A percentile compares a stretch with the other conserved stretches of the same genome.
phyloP scores from a whole-genome alignment of 2,113 vertebrate genomes.

The Rhinopomastus cyanomelas region DNA sequence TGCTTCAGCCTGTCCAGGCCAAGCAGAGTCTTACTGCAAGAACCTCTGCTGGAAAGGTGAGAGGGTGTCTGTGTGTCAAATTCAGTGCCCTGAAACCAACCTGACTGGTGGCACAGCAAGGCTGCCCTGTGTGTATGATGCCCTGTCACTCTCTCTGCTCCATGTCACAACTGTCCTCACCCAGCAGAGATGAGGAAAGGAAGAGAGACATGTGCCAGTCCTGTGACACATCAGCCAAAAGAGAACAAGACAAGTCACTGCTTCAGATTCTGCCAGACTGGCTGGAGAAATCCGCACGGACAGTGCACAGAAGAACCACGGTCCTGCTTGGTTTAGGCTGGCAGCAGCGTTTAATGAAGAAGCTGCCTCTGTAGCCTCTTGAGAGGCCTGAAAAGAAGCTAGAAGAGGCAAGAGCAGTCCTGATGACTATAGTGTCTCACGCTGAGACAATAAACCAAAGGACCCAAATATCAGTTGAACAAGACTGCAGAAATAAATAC shows the following conservation, averaged over 20 bases:
- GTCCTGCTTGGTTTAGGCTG: not conserved
- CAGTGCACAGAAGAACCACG: not conserved
- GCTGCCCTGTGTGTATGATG: not conserved
- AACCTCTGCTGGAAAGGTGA: not conserved
- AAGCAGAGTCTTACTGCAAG: not conserved
- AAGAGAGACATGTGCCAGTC: not conserved
- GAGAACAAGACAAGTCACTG: not conserved
- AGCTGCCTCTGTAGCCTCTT: not conserved
- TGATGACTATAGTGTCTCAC: not conserved
- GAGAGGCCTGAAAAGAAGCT: not conserved
- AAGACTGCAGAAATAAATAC: not conserved
- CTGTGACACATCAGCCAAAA: not conserved
- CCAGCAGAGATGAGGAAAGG: not conserved
- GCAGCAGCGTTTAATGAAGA: not conserved
- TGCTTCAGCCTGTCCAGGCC: not conserved
- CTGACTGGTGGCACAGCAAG: not conserved
- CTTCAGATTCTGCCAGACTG: not conserved
- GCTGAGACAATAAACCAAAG: not conserved
- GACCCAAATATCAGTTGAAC: not conserved
- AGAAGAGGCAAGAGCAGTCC: not conserved
- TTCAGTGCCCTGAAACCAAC: not conserved
- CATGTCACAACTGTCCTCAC: not conserved
- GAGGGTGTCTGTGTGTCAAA: not conserved
- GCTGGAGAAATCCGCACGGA: not conserved
- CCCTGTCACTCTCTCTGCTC: not conserved